These are phyloP conservation scores for Pycnonotus jocosus DNA, from an alignment of 2,113 vertebrate genomes.

Conservation along the genomic window DNA sequence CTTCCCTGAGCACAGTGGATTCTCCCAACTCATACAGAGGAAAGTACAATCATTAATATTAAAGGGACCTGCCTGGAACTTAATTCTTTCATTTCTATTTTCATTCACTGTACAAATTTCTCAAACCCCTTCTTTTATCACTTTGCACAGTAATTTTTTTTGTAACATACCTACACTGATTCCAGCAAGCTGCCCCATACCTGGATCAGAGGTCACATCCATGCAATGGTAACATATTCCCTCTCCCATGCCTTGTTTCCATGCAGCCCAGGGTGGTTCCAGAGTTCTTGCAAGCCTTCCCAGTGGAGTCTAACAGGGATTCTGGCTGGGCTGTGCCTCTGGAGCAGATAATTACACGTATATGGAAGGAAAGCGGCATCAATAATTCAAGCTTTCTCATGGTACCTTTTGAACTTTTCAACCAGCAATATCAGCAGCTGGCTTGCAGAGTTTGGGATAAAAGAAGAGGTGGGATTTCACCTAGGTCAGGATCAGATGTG, in stretches of 20 bases:
- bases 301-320: not conserved
- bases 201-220: not conserved
- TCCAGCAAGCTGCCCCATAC: not conserved
- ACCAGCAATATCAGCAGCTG: constrained; percentile 42
- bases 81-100: not conserved
- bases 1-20: not conserved
- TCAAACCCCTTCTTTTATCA: not conserved
- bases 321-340: not conserved
- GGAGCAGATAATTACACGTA: not conserved
- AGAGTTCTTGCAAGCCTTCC: not conserved
- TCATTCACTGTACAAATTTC: not conserved
- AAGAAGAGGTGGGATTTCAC: not conserved
- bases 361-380: constrained; percentile 24
- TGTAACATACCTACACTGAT: not conserved
- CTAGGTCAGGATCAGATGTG: not conserved
- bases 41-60: not conserved
- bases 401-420: constrained; percentile 56
- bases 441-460: constrained; percentile 2
- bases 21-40: not conserved
- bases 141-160: not conserved
- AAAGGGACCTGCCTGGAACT: not conserved
- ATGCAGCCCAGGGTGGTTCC: not conserved
- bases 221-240: not conserved
- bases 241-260: not conserved
- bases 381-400: constrained; percentile 58